Evolutionary conservation across 2,888 invertebrate genomes (phyloP).

Genomic region (Drosophila gaucha): DNA sequence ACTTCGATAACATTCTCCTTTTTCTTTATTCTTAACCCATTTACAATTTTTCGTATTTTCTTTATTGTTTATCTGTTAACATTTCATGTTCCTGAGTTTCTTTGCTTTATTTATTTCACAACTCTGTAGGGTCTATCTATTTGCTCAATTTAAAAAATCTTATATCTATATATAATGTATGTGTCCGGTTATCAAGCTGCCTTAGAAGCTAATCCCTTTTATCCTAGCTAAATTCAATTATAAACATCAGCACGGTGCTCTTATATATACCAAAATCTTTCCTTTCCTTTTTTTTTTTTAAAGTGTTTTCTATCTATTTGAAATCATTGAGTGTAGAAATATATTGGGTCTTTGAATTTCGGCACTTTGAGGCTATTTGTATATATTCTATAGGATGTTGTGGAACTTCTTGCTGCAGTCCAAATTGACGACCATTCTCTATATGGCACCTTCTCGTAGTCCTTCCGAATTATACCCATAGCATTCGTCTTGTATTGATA

Average conservation of each 20-base stretch:
- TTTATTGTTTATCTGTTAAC: conserved; percentile 3
- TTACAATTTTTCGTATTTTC: not conserved
- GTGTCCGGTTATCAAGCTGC: not conserved
- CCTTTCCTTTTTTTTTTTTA: not conserved
- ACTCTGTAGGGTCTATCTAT: conserved; percentile 2
- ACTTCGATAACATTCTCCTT: not conserved
- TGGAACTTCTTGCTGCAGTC: conserved; percentile 5
- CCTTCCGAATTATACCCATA: not conserved
- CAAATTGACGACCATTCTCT: conserved; percentile 2
- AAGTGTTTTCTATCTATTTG: not conserved
- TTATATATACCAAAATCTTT: not conserved
- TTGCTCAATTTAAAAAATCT: conserved; percentile 4
- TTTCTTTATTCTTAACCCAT: not conserved
- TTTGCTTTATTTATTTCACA: not conserved
- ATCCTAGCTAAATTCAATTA: conserved; percentile 6
- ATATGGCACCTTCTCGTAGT: not conserved
- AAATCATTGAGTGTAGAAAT: conserved; percentile 3
- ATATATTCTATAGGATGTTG: not conserved
- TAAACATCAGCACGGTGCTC: not conserved
- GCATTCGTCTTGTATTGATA: too few relatives aligned
- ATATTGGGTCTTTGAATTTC: conserved; percentile 4
- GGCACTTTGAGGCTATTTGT: conserved; percentile 14
- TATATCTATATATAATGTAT: not conserved
- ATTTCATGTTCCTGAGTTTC: conserved; percentile 5
- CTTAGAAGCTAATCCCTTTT: not conserved